Base-by-base conservation (phyloP, 2,888 invertebrate genomes). In the Busseola fusca region DNA sequence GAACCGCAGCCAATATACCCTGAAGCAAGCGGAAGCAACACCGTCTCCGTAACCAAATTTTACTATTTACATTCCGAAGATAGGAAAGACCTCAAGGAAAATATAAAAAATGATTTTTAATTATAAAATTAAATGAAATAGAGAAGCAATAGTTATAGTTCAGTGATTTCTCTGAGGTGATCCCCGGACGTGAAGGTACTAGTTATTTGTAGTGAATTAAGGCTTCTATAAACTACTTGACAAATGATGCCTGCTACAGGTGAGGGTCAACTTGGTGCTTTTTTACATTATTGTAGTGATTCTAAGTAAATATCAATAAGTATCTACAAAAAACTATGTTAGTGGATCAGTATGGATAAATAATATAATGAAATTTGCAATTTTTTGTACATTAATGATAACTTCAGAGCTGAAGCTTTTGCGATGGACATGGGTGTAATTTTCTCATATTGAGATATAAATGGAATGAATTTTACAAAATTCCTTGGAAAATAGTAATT, bases 1-100 rank as follows among this genome's bases (percentile, higher is more conserved):
- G 97, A 95, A 98, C 97, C 96, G 98, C 98, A 94, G 98, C 98
- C 97, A 98, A 97, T 96, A 98, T 97, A 96, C 98, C 98, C 98
- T 98, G 98, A 97, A 96, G 96, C 95, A 96, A 96, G 96, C 96
- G 94, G 94, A 96, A 96, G 95, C 95, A 90, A 95, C 89, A 93
- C 95, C 95, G 88, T 94, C 90, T 95, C 95, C 95, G 89, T 95
- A 94, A 95, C 95, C 95, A 92, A 91, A 92, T 88, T 92, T 94
- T 94, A 93, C 94, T 95, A 95, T 95, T 88, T 95, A 95, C 94
- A 94, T 89, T 89, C 84, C 83, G 87, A 87, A 86, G 77, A 76
- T 71, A 84, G 89, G 91, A 90, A 92, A 76, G 87, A 93, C 91
- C 93, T 93, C 93, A 93, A 90, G 86, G 88, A 90, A 86, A 84